Evolutionary conservation across 2,797 vertebrate species (phyloP).

Genomic region (Chaunax sp.): DNA sequence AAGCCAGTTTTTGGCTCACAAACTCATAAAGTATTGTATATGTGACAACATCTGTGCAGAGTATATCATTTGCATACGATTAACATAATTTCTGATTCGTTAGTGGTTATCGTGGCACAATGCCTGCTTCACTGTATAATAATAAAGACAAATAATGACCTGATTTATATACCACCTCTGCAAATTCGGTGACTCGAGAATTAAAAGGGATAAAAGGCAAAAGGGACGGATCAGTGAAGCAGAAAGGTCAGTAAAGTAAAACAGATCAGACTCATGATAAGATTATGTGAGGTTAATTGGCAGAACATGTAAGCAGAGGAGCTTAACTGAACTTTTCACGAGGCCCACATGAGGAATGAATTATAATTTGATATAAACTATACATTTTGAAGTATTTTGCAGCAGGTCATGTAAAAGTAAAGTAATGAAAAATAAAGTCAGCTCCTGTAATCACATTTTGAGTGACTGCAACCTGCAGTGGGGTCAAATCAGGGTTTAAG

Average conservation of each 20-base stretch:
- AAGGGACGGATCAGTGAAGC: constrained; percentile 55
- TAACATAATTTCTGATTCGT: constrained; percentile 60
- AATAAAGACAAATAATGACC: constrained; percentile 60
- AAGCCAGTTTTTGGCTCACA: constrained; percentile 52
- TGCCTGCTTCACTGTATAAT: constrained; percentile 8
- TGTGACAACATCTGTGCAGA: constrained; percentile 38
- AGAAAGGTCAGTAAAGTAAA: constrained; percentile 59
- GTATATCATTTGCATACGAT: constrained; percentile 60
- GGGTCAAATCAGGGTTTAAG: background rate
- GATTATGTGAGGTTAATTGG: constrained; percentile 61
- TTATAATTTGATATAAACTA: constrained; percentile 38
- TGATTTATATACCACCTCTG: constrained; percentile 51
- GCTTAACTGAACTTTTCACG: constrained; percentile 33
- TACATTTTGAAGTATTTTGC: constrained; percentile 17
- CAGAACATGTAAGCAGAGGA: constrained; percentile 43
- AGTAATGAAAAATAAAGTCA: background rate
- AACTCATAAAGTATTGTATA: constrained; percentile 48
- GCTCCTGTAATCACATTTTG: background rate
- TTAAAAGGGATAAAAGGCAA: constrained; percentile 54
- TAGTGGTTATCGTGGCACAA: constrained; percentile 32
- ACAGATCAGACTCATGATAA: constrained; percentile 36
- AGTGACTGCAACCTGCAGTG: background rate
- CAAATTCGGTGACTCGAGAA: constrained; percentile 40
- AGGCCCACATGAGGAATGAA: constrained; percentile 13
- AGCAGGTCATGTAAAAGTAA: constrained; percentile 12